Conservation (phyloP, 2,797 vertebrate species). For the Leptoclinus maculatus region DNA sequence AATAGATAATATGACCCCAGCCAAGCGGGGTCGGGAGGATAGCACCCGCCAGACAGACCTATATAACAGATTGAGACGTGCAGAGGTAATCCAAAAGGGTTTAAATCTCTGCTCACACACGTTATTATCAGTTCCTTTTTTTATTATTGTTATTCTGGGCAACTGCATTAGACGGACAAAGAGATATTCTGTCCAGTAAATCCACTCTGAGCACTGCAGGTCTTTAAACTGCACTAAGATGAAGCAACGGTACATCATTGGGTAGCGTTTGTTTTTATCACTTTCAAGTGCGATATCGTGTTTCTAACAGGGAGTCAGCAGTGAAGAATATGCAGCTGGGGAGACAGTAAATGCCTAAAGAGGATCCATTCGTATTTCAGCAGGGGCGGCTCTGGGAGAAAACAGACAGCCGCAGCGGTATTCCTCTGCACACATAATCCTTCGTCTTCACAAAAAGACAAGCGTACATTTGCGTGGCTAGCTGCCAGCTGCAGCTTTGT, state of each 20-base stretch:
- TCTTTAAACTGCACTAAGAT: constrained; percentile 28
- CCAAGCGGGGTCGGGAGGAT: constrained; percentile 51
- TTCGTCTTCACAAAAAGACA: constrained; percentile 3
- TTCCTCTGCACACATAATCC: constrained; percentile 43
- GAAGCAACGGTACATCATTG: constrained; percentile 21
- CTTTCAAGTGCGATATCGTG: constrained; percentile 9
- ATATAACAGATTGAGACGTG: constrained; percentile 82
- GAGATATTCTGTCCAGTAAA: constrained; percentile 50
- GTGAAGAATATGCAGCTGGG: background rate
- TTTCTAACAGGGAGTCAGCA: constrained; percentile 26
- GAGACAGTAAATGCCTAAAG: constrained; percentile 25
- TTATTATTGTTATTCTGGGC: constrained; percentile 78
- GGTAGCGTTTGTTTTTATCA: constrained; percentile 35
- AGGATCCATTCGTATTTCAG: constrained; percentile 26
- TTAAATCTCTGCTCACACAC: constrained; percentile 82
- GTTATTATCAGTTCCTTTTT: constrained; percentile 68
- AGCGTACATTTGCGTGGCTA: constrained; percentile 5
- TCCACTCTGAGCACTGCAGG: constrained; percentile 35
- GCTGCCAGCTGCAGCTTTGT: constrained; percentile 38
- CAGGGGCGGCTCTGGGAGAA: background rate
- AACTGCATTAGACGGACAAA: constrained; percentile 57
- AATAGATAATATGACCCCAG: constrained; percentile 71
- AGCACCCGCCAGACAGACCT: constrained; percentile 79
- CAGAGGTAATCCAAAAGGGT: constrained; percentile 84
- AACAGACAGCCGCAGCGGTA: background rate